Percentiles rank a stretch among this genome's conserved stretches.
These are phyloP conservation scores for Felis chaus DNA, from an alignment of 2,113 vertebrate genomes.

Conservation along the genomic window DNA sequence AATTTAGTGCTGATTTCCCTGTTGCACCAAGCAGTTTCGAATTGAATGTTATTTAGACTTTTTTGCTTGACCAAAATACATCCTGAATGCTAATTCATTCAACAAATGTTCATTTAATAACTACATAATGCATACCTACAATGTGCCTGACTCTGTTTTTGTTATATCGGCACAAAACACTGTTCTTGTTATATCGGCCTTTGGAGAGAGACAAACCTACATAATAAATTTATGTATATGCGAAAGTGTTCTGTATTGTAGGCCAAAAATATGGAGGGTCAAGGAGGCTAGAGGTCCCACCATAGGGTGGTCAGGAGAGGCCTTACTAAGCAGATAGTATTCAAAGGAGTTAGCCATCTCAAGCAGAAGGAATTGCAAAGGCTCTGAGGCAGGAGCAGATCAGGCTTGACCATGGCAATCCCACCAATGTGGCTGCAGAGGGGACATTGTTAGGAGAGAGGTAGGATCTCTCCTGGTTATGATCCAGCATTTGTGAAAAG, in stretches of 20 bases:
- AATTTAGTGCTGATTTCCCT: background rate
- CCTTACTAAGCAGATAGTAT: no score
- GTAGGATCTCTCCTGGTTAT: background rate
- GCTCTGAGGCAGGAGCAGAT: background rate
- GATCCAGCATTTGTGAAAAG: background rate
- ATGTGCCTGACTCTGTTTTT: background rate
- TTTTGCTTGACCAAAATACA: background rate
- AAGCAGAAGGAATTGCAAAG: background rate
- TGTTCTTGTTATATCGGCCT: background rate
- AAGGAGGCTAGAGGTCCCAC: background rate
- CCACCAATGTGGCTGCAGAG: rapidly evolving
- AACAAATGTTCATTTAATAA: background rate
- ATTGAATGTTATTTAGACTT: background rate
- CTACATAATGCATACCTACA: background rate
- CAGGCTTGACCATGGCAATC: background rate
- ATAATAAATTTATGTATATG: background rate
- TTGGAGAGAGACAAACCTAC: background rate
- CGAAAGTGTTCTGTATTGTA: background rate
- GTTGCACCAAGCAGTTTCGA: background rate
- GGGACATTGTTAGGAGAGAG: background rate
- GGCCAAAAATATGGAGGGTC: background rate
- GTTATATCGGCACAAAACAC: background rate
- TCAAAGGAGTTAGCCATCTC: background rate
- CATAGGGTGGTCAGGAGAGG: background rate
- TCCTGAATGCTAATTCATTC: background rate